phyloP scores from a whole-genome alignment of 35 echinoderm and acorn worm genomes.

The Apostichopus californicus region DNA sequence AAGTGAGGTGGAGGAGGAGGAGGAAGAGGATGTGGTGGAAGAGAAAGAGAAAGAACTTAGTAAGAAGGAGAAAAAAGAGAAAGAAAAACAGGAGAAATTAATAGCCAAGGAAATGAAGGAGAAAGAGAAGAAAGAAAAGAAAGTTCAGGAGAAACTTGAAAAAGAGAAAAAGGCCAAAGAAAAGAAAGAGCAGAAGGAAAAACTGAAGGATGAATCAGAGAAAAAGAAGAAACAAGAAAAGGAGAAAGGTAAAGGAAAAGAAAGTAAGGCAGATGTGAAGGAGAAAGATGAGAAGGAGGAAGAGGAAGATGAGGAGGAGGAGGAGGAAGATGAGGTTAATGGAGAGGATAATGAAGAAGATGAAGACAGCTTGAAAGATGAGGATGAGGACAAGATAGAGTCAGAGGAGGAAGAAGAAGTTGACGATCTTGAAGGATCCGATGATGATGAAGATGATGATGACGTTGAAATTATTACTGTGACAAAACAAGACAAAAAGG shows the following conservation, averaged over 20 bases:
- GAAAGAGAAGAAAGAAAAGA: constrained; percentile 26
- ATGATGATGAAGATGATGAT: not conserved
- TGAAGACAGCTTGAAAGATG: not conserved
- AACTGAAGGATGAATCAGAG: not conserved
- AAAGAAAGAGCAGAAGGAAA: constrained; percentile 27
- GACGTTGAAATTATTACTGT: not conserved
- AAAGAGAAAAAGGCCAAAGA: constrained; percentile 1
- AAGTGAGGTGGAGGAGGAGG: not conserved
- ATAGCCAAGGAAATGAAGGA: not conserved
- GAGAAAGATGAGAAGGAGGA: no score
- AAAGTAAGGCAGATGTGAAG: not conserved
- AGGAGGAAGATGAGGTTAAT: constrained; percentile 37
- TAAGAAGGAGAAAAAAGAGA: constrained; percentile 28
- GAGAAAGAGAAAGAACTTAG: constrained; percentile 14
- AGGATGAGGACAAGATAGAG: not conserved
- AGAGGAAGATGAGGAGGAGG: constrained; percentile 30
- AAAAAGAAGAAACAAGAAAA: not conserved
- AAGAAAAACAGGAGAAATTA: not conserved
- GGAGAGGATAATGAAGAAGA: constrained; percentile 12
- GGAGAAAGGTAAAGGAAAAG: constrained; percentile 54
- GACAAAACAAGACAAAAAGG: constrained; percentile 1
- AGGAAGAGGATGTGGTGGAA: not conserved
- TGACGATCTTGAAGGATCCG: constrained; percentile 16
- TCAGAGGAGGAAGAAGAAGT: not conserved
- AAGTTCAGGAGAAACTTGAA: constrained; percentile 7